Conservation (phyloP, 2,113 vertebrate genomes). For the Amphilophus citrinellus region DNA sequence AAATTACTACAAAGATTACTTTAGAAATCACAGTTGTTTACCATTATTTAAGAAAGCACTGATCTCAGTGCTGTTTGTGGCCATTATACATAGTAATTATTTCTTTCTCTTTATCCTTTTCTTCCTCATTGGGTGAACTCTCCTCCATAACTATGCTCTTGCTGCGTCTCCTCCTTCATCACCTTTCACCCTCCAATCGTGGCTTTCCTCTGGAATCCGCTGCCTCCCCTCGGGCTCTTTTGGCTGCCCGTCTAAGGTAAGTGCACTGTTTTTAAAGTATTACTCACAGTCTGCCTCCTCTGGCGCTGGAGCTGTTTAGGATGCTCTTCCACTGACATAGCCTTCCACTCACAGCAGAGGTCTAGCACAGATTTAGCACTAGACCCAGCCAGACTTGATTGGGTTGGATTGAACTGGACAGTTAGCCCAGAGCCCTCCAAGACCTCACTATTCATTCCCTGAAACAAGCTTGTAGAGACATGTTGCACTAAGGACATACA, state of each 20-base stretch:
- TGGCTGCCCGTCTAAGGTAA: constrained; percentile 66
- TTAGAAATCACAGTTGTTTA: not conserved
- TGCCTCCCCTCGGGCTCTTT: constrained; percentile 29
- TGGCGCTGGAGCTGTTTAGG: constrained; percentile 37
- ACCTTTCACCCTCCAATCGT: not conserved
- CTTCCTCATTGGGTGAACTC: not conserved
- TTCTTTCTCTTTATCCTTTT: constrained; percentile 24
- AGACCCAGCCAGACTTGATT: not conserved
- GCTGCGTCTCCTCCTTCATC: constrained; percentile 10
- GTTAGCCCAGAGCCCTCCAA: not conserved
- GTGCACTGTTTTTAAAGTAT: constrained; percentile 66
- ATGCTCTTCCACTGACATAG: constrained; percentile 12
- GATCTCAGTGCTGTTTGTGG: not conserved
- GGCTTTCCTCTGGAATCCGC: constrained; percentile 17
- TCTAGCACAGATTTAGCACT: constrained; percentile 23
- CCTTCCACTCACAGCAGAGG: constrained; percentile 6
- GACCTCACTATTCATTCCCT: constrained; percentile 4
- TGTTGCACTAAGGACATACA: not conserved
- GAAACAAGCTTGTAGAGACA: not conserved
- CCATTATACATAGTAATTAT: constrained; percentile 19
- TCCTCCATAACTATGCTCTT: not conserved
- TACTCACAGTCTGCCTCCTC: constrained; percentile 57
- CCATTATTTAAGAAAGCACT: not conserved
- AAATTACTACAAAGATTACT: not conserved
- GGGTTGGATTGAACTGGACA: constrained; percentile 6